Conservation (phyloP, 1,140 invertebrate genomes). For the Pogonus chalceus region DNA sequence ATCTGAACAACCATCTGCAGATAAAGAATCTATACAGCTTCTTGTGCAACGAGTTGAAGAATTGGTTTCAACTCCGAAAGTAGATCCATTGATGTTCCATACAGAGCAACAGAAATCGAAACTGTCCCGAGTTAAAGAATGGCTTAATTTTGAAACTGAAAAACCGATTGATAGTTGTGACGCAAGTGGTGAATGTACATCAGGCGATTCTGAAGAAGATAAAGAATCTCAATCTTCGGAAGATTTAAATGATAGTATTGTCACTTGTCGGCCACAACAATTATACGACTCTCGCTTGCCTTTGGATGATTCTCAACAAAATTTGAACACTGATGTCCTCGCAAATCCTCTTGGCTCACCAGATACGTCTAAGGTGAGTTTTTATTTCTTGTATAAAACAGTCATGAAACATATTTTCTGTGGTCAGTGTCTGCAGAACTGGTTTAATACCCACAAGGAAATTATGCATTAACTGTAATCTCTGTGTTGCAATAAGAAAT, state of each 20-base stretch:
- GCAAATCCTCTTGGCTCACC: slow-evolving; percentile 3
- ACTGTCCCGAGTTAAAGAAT: slow-evolving; percentile 57
- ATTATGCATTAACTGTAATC: too few species aligned
- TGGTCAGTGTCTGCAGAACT: too few species aligned
- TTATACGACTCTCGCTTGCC: slow-evolving; percentile 38
- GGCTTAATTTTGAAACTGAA: slow-evolving; percentile 44
- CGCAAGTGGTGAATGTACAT: slow-evolving; percentile 82
- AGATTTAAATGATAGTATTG: slow-evolving; percentile 55
- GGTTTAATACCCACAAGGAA: too few species aligned
- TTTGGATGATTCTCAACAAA: slow-evolving; percentile 17
- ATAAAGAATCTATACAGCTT: slow-evolving; percentile 46
- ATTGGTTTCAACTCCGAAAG: slow-evolving; percentile 46
- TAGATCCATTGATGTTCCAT: slow-evolving; percentile 3
- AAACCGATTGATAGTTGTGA: slow-evolving; percentile 51
- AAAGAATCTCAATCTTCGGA: slow-evolving; percentile 59
- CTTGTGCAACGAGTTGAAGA: slow-evolving; percentile 62
- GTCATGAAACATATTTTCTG: too few species aligned
- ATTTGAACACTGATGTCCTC: slow-evolving; percentile 23
- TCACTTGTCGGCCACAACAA: slow-evolving; percentile 43
- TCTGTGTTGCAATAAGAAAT: too few species aligned
- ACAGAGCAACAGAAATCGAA: slow-evolving; percentile 41
- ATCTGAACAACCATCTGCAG: slow-evolving; percentile 17
- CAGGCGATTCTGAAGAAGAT: slow-evolving; percentile 61
- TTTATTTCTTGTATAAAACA: background rate
- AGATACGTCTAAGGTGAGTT: slow-evolving; percentile 16